A percentile compares a stretch with the other conserved stretches of the same genome.
These are phyloP conservation scores for Arrhamphus sclerolepis DNA, from an alignment of 2,797 vertebrate genomes.

Conservation along the genomic window DNA sequence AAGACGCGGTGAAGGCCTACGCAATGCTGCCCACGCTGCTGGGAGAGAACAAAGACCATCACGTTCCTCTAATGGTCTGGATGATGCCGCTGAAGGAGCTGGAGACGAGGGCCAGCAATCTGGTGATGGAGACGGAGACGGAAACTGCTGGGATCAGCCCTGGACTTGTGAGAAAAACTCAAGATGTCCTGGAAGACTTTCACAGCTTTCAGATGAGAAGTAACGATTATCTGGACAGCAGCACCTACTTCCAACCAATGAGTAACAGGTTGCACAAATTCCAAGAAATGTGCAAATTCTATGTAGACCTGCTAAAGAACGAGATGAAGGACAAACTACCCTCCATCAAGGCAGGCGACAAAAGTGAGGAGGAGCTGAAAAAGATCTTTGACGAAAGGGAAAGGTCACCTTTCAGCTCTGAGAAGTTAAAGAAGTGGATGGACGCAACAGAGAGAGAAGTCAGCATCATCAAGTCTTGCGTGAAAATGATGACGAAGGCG, in stretches of 20 bases:
- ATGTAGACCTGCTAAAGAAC: neutral
- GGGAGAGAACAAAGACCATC: constrained; percentile 3
- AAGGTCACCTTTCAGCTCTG: constrained; percentile 19
- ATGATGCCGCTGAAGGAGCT: constrained; percentile 57
- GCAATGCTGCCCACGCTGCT: constrained; percentile 43
- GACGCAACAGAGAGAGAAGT: constrained; percentile 31
- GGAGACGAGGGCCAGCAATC: neutral
- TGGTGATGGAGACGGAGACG: constrained; percentile 18
- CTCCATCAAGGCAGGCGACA: constrained; percentile 33
- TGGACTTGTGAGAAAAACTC: constrained; percentile 8
- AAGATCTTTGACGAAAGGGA: constrained; percentile 26
- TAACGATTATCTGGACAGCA: constrained; percentile 16
- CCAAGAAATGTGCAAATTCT: neutral
- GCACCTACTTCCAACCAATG: too few species aligned
- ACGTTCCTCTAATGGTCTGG: constrained; percentile 62
- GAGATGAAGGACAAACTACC: neutral
- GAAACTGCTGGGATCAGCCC: constrained; percentile 37
- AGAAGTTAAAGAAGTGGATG: constrained; percentile 46
- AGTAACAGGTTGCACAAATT: constrained; percentile 20
- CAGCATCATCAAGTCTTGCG: constrained; percentile 28
- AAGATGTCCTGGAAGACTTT: constrained; percentile 36
- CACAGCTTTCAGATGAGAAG: neutral
- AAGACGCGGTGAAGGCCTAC: constrained; percentile 47
- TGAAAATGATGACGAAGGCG: constrained; percentile 13
- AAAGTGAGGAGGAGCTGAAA: neutral